Conservation (phyloP, 2,888 invertebrate species). For the Pogonocherus hispidulus region DNA sequence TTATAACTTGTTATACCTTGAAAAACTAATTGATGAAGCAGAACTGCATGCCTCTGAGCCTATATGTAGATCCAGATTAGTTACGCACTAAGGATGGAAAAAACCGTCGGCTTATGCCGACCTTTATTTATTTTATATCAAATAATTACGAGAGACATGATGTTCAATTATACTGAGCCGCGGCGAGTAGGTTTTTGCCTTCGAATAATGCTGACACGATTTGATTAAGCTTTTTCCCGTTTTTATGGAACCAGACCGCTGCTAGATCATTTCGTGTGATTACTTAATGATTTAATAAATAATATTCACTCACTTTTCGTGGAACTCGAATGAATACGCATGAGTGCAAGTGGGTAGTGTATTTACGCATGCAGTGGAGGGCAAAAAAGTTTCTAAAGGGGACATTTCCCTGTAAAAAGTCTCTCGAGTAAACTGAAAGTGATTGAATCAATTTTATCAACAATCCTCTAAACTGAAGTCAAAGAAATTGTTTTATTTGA, state of each 20-base stretch:
- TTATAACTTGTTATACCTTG: slow-evolving; percentile 3
- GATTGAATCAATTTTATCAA: too few species aligned
- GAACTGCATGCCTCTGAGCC: neutral
- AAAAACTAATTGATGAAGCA: slow-evolving; percentile 1
- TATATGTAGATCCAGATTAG: slow-evolving; percentile 20
- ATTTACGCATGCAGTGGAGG: neutral
- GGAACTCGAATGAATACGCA: slow-evolving; percentile 5
- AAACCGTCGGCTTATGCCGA: slow-evolving; percentile 17
- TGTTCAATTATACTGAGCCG: slow-evolving; percentile 17
- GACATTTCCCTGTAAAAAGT: too few species aligned
- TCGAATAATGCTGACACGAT: slow-evolving; percentile 26
- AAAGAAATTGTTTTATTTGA: too few species aligned
- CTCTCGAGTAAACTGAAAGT: too few species aligned
- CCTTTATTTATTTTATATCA: slow-evolving; percentile 27
- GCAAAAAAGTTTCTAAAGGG: too few species aligned
- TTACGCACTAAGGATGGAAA: slow-evolving; percentile 8
- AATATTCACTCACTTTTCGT: slow-evolving; percentile 25
- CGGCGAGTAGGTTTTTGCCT: slow-evolving; percentile 11
- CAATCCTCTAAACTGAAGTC: too few species aligned
- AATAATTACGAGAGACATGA: slow-evolving; percentile 21
- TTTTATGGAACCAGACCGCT: slow-evolving; percentile 9
- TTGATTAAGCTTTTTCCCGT: slow-evolving; percentile 22
- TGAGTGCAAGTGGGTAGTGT: neutral
- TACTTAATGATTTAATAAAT: slow-evolving; percentile 26
- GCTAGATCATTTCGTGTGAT: slow-evolving; percentile 17